Percentiles rank a stretch among this genome's conserved stretches.
Evolutionary conservation across 2,113 vertebrate species (phyloP).

Genomic region (Proterorhinus semilunaris): DNA sequence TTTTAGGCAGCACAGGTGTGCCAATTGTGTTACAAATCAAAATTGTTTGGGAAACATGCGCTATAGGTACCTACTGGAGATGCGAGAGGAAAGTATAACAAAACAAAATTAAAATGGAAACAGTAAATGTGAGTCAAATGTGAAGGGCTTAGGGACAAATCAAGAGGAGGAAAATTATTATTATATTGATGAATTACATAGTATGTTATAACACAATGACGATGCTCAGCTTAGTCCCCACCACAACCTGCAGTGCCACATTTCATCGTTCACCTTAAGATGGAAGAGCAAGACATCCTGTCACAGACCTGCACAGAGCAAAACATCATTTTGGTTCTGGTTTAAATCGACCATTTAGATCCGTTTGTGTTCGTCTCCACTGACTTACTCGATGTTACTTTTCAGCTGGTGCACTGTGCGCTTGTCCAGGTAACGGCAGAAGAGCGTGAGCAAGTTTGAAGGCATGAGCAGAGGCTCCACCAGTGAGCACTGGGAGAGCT

Average conservation of each 20-base stretch:
- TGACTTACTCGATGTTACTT: slow-evolving; percentile 86
- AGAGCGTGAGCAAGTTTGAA: slow-evolving; percentile 89
- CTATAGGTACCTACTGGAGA: slow-evolving; percentile 31
- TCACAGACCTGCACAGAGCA: slow-evolving; percentile 63
- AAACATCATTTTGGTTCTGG: not conserved
- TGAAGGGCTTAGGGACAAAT: slow-evolving; percentile 29
- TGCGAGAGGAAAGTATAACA: slow-evolving; percentile 42
- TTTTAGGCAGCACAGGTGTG: not conserved
- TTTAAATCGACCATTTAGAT: not conserved
- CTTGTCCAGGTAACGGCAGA: slow-evolving; percentile 94
- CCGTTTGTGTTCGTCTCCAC: not conserved
- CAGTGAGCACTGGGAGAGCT: slow-evolving; percentile 83
- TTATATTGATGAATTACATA: slow-evolving; percentile 4
- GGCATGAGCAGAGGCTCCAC: slow-evolving; percentile 89
- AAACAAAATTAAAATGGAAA: slow-evolving; percentile 52
- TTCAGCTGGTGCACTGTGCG: slow-evolving; percentile 85
- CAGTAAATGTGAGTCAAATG: slow-evolving; percentile 51
- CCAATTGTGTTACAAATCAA: not conserved
- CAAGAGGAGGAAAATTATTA: slow-evolving; percentile 23
- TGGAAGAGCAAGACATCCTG: slow-evolving; percentile 71
- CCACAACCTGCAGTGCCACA: slow-evolving; percentile 22
- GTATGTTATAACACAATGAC: slow-evolving; percentile 2
- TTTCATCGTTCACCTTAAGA: slow-evolving; percentile 48
- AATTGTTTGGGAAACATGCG: slow-evolving; percentile 8
- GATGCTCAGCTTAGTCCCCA: slow-evolving; percentile 13